Percentiles rank a stretch among this genome's conserved stretches.
These are phyloP conservation scores for Pseudomyrmex pallidus DNA, from an alignment of 1,140 invertebrate species.

Conservation along the genomic window DNA sequence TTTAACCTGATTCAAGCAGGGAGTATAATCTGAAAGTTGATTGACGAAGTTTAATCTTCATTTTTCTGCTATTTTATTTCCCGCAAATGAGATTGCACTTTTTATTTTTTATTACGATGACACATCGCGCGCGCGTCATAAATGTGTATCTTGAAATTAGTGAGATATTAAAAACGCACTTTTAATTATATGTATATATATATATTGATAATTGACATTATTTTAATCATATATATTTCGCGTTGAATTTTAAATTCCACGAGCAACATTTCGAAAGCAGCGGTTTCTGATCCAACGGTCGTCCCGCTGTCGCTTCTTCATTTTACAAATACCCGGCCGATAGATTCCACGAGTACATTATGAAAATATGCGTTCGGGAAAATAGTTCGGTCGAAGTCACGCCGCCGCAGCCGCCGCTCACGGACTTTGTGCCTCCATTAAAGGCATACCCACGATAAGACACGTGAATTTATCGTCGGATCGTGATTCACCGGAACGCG, in stretches of 20 bases:
- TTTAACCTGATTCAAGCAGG: neutral
- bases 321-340: neutral
- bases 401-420: too few species aligned
- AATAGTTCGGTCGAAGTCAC: constrained; percentile 25
- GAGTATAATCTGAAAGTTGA: neutral
- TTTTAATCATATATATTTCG: too few species aligned
- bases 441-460: constrained; percentile 40
- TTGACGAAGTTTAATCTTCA: constrained; percentile 1
- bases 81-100: neutral
- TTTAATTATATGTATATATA: too few species aligned
- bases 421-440: constrained; percentile 49
- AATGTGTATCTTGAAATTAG: neutral
- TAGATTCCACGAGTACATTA: constrained; percentile 30
- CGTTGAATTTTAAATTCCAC: neutral
- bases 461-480: constrained; percentile 32
- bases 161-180: neutral
- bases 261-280: neutral
- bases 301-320: constrained; percentile 14
- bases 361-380: constrained; percentile 52
- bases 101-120: neutral
- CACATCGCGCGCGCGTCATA: too few species aligned
- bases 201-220: too few species aligned
- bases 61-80: neutral
- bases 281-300: neutral
- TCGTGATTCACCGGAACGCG: constrained; percentile 35